Base-by-base conservation (phyloP, 2,113 vertebrate genomes). In the Strix uralensis region DNA sequence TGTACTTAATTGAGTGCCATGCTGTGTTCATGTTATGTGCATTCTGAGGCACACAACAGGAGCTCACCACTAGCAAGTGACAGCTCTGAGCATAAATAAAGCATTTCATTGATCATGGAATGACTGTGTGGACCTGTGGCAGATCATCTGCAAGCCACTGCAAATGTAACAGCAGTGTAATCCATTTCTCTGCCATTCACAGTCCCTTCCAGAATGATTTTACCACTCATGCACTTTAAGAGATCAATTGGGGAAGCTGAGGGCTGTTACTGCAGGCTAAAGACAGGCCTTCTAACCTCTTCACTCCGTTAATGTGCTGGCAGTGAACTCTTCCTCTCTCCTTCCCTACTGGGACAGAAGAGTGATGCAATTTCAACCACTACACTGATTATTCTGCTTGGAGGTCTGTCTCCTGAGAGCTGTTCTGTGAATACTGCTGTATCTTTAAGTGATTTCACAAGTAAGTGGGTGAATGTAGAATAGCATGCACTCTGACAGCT, bases 1-100 rank as follows among this genome's bases (percentile, higher is more conserved):
- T 89, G 54, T 91, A 86, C 92, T 89, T 98, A 98, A 98, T 89
- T 95, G 95, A 93, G 38, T 97, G 94, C 88, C 95, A 83, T 51
- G 34, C 52, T 92, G 36, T 91, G 82, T 97, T 96, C 79, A 32
- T 71, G 90, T 95, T 96, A 66, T 91, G 83, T 92, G 54, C 34
- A 7, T 96, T 95, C 83, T 90, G 81, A 97, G 92, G 77, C 85
- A 79, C 55, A 86, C 67, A 93, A 40, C 75, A 93, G 82, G 90
- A 91, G 81, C 79, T 97, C 73, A 61, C 61, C 73, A 77, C 49
- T 92, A 92, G 90, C 83, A 96, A 96, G 70, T 58, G 42, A 96
- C 71, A 97, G 78, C 87, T 96, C 73, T 91, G 30, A 90, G 73
- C 71, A 58, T 74, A 96, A 96, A 94, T 90, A 96, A 96, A 96